Percentiles rank a stretch among this genome's conserved stretches.
These are phyloP conservation scores for Rhinophrynus dorsalis DNA, from an alignment of 2,797 vertebrate species.

Conservation along the genomic window DNA sequence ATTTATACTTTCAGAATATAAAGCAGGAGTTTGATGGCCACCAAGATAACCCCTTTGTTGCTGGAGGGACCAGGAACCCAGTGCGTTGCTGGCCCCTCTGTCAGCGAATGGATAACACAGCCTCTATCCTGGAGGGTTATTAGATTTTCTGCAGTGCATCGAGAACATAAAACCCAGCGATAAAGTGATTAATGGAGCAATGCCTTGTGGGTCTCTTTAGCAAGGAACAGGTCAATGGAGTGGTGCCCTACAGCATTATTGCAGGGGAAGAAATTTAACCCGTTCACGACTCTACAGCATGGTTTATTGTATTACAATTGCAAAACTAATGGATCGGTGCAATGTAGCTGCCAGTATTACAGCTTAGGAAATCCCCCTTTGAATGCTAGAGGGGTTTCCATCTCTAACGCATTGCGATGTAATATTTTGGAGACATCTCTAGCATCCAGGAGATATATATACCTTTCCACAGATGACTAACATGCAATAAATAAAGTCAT, in stretches of 20 bases:
- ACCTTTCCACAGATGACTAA: slow-evolving; percentile 10
- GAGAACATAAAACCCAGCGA: slow-evolving; percentile 46
- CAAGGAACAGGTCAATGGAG: slow-evolving; percentile 48
- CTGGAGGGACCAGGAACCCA: background rate
- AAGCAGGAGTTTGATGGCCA: too few relatives aligned
- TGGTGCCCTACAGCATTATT: slow-evolving; percentile 47
- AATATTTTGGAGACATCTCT: too few relatives aligned
- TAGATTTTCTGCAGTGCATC: slow-evolving; percentile 48
- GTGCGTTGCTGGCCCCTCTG: slow-evolving; percentile 1
- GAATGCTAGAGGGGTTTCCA: too few relatives aligned
- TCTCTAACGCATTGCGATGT: too few relatives aligned
- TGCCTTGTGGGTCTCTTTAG: slow-evolving; percentile 50
- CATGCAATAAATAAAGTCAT: slow-evolving; percentile 16
- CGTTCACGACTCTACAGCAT: background rate
- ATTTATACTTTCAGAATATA: too few relatives aligned
- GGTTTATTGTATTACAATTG: background rate
- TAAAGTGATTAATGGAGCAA: slow-evolving; percentile 50
- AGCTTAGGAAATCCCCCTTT: too few relatives aligned
- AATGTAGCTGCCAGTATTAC: background rate
- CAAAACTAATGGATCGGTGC: background rate
- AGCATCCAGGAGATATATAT: too few relatives aligned
- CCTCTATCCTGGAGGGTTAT: slow-evolving; percentile 33
- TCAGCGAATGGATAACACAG: slow-evolving; percentile 23
- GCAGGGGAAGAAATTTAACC: slow-evolving; percentile 47
- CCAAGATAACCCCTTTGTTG: background rate